Evolutionary conservation across 2,113 vertebrate genomes (phyloP).

Genomic region (Mormyrus lacerda): DNA sequence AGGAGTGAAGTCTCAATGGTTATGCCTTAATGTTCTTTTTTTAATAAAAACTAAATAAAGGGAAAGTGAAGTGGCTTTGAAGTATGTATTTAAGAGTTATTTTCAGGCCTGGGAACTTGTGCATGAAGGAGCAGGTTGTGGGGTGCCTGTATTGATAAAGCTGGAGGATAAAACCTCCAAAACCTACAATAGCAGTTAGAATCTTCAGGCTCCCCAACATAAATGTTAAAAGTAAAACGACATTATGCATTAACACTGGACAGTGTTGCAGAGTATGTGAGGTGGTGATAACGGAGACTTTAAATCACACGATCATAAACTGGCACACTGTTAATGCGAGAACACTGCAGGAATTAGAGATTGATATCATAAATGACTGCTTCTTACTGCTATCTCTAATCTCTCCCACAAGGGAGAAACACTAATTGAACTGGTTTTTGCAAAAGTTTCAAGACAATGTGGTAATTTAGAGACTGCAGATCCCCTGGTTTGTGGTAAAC

Average conservation of each 20-base stretch:
- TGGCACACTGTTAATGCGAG: neutral
- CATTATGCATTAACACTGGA: neutral
- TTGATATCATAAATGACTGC: neutral
- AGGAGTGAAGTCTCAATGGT: neutral
- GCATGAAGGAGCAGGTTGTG: neutral
- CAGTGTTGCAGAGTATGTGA: neutral
- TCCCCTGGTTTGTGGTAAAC: neutral
- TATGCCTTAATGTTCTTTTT: neutral
- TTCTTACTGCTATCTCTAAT: neutral
- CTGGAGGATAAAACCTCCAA: neutral
- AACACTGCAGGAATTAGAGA: neutral
- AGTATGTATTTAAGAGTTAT: neutral
- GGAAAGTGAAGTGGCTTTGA: neutral
- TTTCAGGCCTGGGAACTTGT: neutral
- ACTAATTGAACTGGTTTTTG: neutral
- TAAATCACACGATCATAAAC: neutral
- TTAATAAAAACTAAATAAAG: neutral
- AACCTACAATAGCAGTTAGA: neutral
- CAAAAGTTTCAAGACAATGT: neutral
- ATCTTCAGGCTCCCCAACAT: neutral
- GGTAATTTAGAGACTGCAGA: neutral
- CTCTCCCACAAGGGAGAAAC: neutral
- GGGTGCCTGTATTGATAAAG: neutral
- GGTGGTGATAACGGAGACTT: neutral
- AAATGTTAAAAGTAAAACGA: neutral